Percentiles rank a stretch among this genome's conserved stretches.
These are phyloP conservation scores for Nemotelus pantherinus DNA, from an alignment of 2,888 invertebrate genomes.

Conservation along the genomic window DNA sequence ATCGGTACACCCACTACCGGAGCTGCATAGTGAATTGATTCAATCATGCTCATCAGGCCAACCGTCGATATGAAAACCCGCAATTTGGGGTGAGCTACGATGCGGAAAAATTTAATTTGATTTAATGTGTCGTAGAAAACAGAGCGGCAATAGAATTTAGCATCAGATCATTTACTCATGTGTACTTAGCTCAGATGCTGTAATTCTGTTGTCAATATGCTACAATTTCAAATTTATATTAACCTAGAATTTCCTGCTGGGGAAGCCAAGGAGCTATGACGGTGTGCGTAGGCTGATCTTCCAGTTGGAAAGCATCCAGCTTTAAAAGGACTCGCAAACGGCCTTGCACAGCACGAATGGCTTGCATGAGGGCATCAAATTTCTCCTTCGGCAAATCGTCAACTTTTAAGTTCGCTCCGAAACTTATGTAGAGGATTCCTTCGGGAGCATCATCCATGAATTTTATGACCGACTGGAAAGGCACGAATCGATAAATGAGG, in stretches of 20 bases:
- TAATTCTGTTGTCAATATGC: slow-evolving; percentile 7
- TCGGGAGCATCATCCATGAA: slow-evolving; percentile 62
- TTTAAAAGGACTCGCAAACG: slow-evolving; percentile 65
- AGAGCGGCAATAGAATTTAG: neutral
- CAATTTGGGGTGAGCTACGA: slow-evolving; percentile 67
- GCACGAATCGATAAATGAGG: slow-evolving; percentile 39
- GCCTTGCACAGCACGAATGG: slow-evolving; percentile 51
- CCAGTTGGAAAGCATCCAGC: slow-evolving; percentile 65
- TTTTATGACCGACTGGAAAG: slow-evolving; percentile 56
- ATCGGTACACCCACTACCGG: slow-evolving; percentile 68
- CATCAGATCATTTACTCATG: neutral
- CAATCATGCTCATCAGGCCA: slow-evolving; percentile 69
- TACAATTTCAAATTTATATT: neutral
- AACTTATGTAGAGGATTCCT: slow-evolving; percentile 64
- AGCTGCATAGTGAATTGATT: slow-evolving; percentile 66
- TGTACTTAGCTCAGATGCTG: neutral
- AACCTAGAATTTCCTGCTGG: slow-evolving; percentile 62
- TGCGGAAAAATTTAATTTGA: slow-evolving; percentile 1
- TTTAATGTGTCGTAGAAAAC: neutral
- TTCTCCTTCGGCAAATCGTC: slow-evolving; percentile 61
- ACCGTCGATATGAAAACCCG: slow-evolving; percentile 70
- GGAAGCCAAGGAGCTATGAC: slow-evolving; percentile 62
- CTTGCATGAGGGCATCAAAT: slow-evolving; percentile 58
- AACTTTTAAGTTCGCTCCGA: slow-evolving; percentile 63
- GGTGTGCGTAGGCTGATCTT: slow-evolving; percentile 62